Base-by-base conservation (phyloP, 2,113 vertebrate genomes). In the Cochlearius cochlearius region DNA sequence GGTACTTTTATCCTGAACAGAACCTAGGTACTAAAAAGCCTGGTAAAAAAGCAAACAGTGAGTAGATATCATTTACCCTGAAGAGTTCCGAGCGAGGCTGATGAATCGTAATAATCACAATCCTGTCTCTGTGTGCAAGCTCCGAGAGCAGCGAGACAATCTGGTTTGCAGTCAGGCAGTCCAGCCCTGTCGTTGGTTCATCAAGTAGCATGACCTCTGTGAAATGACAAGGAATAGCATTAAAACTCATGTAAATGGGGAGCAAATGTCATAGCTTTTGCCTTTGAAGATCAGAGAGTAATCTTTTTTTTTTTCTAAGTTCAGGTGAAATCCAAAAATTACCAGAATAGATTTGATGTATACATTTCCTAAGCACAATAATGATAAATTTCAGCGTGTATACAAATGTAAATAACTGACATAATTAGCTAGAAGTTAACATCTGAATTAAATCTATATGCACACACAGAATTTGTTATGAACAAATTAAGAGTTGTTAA, bases 11-110 rank as follows among this genome's bases (percentile, higher is more conserved):
- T 29, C 29, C 23, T 79, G 45, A 64, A 59, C 74, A 90, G 12
- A 69, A 43, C 13, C 7, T 10, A n/a, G 12, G 16, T 32, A 34
- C 13, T 39, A 26, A 83, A 69, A 81, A 47, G 10, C 22, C 11
- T 58, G 14, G 23, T 47, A 12, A 73, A 43, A 62, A 64, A 71
- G 7, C 12, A 32, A 55, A 17, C 2, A 47, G 39, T 7, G 9
- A 64, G 68, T 12, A 88, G 67, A 4, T 22, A 68, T 62, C 56
- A n/a, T 47, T 94, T 96, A 99, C 99, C 98, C 97, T 98, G 97
- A 99, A 99, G 62, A 99, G 99, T 92, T 99, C 99, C 5, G 99
- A 99, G 69, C 99, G 99, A 34, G 99, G 99, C 94, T 99, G 99
- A 92, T 99, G 99, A 97, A 99, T 99, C 69, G 99, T 99, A 71